Conservation (phyloP, 2,113 vertebrate species). For the Chloebia gouldiae region DNA sequence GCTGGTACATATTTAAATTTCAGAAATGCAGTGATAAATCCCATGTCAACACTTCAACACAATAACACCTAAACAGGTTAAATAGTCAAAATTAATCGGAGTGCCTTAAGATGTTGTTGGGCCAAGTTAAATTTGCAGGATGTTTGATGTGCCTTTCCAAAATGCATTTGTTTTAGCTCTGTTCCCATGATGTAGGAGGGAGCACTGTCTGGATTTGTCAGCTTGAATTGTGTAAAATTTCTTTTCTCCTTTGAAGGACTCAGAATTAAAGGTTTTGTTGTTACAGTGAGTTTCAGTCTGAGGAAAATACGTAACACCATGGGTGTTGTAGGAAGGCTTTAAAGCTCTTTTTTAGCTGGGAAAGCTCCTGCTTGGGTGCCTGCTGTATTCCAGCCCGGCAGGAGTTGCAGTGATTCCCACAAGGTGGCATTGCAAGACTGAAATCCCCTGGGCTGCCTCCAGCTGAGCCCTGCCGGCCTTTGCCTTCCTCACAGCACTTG, state of each 20-base stretch:
- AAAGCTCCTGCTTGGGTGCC: neutral
- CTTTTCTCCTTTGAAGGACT: neutral
- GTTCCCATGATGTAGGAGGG: neutral
- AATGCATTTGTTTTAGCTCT: neutral
- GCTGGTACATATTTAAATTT: neutral
- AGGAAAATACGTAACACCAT: rapidly evolving
- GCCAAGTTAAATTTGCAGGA: neutral
- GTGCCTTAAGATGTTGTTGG: neutral
- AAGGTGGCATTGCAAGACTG: slow-evolving; percentile 55
- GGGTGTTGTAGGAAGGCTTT: neutral
- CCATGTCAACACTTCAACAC: rapidly evolving
- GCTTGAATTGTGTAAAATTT: neutral
- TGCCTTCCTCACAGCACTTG: neutral
- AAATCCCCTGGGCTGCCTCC: neutral
- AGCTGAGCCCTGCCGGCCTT: neutral
- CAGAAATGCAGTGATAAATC: neutral
- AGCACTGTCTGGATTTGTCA: neutral
- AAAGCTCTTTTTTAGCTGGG: neutral
- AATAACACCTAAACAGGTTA: neutral
- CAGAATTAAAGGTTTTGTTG: neutral
- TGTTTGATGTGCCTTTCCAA: neutral
- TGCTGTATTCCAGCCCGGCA: rapidly evolving
- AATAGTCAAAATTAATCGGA: neutral
- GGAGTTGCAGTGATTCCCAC: slow-evolving; percentile 18
- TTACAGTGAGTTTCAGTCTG: neutral